Conservation (phyloP, 2,888 invertebrate species). For the Luffia ferchaultella region DNA sequence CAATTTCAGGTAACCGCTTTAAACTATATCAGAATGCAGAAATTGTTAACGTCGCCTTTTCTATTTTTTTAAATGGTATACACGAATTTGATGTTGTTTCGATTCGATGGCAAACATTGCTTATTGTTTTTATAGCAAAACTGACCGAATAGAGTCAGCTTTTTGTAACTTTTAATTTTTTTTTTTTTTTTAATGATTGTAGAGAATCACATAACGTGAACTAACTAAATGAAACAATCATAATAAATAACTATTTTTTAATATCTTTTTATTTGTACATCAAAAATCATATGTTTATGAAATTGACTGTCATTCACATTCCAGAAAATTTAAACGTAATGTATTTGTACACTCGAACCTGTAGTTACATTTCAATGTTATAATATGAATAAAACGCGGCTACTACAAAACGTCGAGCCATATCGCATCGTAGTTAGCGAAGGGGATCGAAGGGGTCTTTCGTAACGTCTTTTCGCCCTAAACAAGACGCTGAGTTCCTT, state of each 20-base stretch:
- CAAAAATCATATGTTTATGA: neutral
- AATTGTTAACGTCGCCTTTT: slow-evolving; percentile 3
- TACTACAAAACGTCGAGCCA: slow-evolving; percentile 34
- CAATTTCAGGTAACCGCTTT: neutral
- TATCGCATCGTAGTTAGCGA: slow-evolving; percentile 35
- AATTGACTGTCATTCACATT: neutral
- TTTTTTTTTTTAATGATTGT: too few relatives aligned
- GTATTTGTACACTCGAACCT: neutral
- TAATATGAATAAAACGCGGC: slow-evolving; percentile 17
- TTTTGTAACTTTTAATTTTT: neutral
- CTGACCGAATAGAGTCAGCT: neutral
- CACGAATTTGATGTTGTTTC: neutral
- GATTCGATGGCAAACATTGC: neutral
- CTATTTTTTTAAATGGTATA: neutral
- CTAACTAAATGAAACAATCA: too few relatives aligned
- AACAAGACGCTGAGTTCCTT: slow-evolving; percentile 55
- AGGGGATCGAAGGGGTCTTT: slow-evolving; percentile 46
- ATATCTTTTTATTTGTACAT: too few relatives aligned
- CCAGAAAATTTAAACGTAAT: neutral
- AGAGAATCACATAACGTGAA: too few relatives aligned
- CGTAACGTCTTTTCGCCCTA: slow-evolving; percentile 56
- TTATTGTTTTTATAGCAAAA: neutral
- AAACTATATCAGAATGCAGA: neutral
- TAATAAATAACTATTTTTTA: too few relatives aligned
- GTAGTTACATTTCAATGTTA: neutral